phyloP scores from a whole-genome alignment of 2,888 invertebrate species.

The Chesias legatella region DNA sequence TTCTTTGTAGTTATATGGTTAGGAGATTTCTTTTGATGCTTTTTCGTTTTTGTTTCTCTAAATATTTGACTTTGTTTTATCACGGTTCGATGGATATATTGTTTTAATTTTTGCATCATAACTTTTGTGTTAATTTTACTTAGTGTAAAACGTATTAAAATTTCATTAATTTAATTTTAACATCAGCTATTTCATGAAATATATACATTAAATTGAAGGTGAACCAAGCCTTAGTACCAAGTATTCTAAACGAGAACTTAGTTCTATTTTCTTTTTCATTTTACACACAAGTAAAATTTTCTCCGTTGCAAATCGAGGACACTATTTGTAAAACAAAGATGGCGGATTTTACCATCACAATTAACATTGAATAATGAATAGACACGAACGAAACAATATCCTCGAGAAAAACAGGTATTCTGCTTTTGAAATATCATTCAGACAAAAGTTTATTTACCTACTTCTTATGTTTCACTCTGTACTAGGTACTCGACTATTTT shows the following conservation, averaged over 20 bases:
- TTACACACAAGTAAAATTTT: conserved; percentile 19
- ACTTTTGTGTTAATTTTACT: no score
- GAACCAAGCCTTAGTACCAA: no score
- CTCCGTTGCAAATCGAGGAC: conserved; percentile 56
- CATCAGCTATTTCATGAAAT: no score
- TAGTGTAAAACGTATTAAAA: no score
- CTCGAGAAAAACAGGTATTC: conserved; percentile 70
- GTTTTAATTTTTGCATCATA: conserved; percentile 29
- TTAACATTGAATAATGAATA: conserved; percentile 61
- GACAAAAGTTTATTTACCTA: conserved; percentile 37
- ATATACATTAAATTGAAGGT: no score
- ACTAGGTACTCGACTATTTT: conserved; percentile 6
- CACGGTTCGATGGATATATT: conserved; percentile 34
- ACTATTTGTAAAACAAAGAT: conserved; percentile 72
- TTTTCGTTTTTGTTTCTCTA: conserved; percentile 44
- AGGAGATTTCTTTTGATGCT: conserved; percentile 33
- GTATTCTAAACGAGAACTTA: conserved; percentile 18
- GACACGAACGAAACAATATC: conserved; percentile 62
- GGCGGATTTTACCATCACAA: conserved; percentile 70
- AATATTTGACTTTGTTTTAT: conserved; percentile 31
- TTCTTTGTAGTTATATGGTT: conserved; percentile 59
- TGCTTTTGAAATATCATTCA: conserved; percentile 51
- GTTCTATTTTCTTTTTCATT: conserved; percentile 24
- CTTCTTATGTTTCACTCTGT: conserved; percentile 3
- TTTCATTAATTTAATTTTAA: no score